Evolutionary conservation across 2,888 invertebrate species (phyloP).

Genomic region (Drosophila tripunctata): DNA sequence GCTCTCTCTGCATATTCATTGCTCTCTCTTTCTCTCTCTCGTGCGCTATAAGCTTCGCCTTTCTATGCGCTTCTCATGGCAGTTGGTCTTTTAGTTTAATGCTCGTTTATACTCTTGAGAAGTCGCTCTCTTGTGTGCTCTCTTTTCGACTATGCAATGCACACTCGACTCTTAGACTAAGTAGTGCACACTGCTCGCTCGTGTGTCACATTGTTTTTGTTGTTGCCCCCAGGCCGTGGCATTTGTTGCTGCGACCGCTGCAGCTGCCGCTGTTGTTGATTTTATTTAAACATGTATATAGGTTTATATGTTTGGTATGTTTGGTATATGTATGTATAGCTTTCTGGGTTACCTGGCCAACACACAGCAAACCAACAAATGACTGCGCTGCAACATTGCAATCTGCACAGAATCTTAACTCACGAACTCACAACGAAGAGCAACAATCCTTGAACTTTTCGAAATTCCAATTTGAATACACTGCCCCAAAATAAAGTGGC

Average conservation of each 20-base stretch:
- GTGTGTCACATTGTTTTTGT: constrained; percentile 52
- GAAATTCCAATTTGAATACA: constrained; percentile 72
- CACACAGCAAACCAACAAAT: constrained; percentile 44
- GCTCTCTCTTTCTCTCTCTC: neutral
- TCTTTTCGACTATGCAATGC: constrained; percentile 2
- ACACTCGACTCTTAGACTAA: constrained; percentile 30
- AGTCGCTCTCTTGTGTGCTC: neutral
- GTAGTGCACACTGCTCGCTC: constrained; percentile 47
- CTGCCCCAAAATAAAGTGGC: too few relatives aligned
- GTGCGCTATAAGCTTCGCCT: neutral
- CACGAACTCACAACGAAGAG: constrained; percentile 41
- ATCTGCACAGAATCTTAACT: constrained; percentile 60
- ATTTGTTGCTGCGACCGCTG: constrained; percentile 36
- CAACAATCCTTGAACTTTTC: constrained; percentile 76
- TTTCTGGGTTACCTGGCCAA: constrained; percentile 63
- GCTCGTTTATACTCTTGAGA: neutral
- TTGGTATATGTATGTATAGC: constrained; percentile 7
- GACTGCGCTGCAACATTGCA: constrained; percentile 41
- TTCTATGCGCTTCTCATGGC: constrained; percentile 28
- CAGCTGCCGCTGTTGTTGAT: constrained; percentile 6
- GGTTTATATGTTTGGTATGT: neutral
- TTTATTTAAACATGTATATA: constrained; percentile 3
- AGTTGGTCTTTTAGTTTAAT: constrained; percentile 4
- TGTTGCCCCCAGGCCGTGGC: constrained; percentile 55
- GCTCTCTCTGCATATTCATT: neutral